Conservation (phyloP, 2,888 invertebrate genomes). For the Melinaea marsaeus region DNA sequence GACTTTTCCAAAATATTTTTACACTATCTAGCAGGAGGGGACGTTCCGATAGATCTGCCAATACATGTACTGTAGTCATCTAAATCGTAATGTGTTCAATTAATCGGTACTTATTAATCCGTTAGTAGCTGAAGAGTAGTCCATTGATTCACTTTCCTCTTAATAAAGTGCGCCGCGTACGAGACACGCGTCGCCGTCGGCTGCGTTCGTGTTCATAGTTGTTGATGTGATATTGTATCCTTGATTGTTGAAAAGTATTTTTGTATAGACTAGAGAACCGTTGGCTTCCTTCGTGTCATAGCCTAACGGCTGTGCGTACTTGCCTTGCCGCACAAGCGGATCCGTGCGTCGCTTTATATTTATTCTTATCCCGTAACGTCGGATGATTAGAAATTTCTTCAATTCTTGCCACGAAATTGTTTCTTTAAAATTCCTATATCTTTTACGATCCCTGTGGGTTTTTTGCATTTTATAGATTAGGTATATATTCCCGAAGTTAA, state of each 20-base stretch:
- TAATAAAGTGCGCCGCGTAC: neutral
- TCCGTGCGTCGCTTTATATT: conserved; percentile 19
- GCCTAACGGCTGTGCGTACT: conserved; percentile 40
- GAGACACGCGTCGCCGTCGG: conserved; percentile 8
- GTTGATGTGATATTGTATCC: conserved; percentile 33
- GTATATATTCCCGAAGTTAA: conserved; percentile 20
- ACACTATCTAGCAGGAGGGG: neutral
- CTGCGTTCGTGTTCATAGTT: conserved; percentile 30
- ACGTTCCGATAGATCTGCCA: conserved; percentile 17
- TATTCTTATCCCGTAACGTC: conserved; percentile 15
- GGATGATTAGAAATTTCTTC: neutral
- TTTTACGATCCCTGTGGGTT: too few species aligned
- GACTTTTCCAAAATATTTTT: conserved; percentile 3
- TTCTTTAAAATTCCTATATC: too few species aligned
- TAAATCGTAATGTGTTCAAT: conserved; percentile 14
- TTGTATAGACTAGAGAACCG: conserved; percentile 47
- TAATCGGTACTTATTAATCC: conserved; percentile 12
- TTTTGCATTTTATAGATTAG: neutral
- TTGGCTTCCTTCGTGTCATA: conserved; percentile 53
- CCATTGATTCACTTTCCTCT: conserved; percentile 1
- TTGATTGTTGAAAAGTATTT: conserved; percentile 45
- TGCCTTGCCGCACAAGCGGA: conserved; percentile 59
- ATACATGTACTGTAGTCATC: neutral
- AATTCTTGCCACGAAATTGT: conserved; percentile 1
- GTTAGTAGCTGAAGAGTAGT: neutral